These are phyloP conservation scores for Standfussiana lucernea DNA, from an alignment of 2,888 invertebrate genomes.

Conservation along the genomic window DNA sequence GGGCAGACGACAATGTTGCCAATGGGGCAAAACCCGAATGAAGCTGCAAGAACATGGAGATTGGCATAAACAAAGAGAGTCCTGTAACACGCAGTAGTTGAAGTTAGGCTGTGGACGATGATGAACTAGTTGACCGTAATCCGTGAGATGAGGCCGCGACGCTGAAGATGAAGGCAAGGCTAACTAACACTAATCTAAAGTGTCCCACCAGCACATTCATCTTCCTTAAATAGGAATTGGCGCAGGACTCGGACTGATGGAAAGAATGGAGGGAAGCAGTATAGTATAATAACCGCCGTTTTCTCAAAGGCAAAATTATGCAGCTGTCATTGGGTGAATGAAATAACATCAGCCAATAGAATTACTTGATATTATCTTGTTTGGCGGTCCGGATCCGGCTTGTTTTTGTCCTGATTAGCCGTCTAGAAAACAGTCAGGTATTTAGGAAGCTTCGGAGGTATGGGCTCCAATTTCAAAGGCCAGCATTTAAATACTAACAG, in stretches of 20 bases:
- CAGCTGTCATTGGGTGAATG: not conserved
- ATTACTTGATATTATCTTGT: not conserved
- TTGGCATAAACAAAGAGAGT: not conserved
- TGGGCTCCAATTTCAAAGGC: not conserved
- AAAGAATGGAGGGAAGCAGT: not conserved
- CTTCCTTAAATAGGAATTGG: not conserved
- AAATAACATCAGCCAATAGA: conserved; percentile 1
- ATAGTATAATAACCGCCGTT: not conserved
- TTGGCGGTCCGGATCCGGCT: not conserved
- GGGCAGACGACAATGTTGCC: not conserved
- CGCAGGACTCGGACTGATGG: not conserved
- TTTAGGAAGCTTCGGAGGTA: not conserved
- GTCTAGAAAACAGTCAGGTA: not conserved
- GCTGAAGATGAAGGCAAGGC: not conserved
- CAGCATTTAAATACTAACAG: not conserved
- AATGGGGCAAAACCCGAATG: not conserved
- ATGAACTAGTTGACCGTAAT: not conserved
- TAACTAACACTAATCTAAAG: not conserved
- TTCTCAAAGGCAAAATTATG: not conserved
- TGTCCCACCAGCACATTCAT: not conserved
- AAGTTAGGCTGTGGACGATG: not conserved
- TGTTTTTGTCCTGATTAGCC: not conserved
- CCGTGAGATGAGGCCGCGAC: no score
- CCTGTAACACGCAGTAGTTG: not conserved
- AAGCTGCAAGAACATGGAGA: not conserved